These are phyloP conservation scores for Trichogramma dendrolimi DNA, from an alignment of 2,888 invertebrate species.

Conservation along the genomic window DNA sequence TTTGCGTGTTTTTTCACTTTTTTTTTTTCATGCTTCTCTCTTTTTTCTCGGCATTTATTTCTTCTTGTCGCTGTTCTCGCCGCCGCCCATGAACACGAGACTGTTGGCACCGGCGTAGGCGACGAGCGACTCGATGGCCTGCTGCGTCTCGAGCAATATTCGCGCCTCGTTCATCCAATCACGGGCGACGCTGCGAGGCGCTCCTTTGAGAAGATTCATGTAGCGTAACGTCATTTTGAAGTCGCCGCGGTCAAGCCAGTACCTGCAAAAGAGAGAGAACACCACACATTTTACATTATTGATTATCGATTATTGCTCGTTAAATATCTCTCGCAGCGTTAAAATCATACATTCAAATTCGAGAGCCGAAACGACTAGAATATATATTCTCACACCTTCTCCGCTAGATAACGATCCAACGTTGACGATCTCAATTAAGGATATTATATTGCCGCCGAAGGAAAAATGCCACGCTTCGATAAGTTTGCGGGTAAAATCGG, in stretches of 20 bases:
- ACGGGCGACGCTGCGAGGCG: slow-evolving; percentile 74
- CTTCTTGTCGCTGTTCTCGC: slow-evolving; percentile 35
- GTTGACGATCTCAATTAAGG: neutral
- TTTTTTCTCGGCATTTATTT: neutral
- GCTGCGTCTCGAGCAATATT: slow-evolving; percentile 80
- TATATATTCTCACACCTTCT: no score
- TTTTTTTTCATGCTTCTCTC: neutral
- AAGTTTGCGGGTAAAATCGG: neutral
- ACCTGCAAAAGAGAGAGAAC: slow-evolving; percentile 55
- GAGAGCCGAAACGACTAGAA: no score
- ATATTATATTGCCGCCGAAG: neutral
- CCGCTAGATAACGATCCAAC: no score
- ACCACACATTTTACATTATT: neutral
- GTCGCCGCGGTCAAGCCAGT: slow-evolving; percentile 85
- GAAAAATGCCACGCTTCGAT: no score
- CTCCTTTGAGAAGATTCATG: slow-evolving; percentile 84
- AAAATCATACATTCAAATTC: no score
- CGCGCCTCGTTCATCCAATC: slow-evolving; percentile 86
- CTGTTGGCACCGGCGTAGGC: slow-evolving; percentile 83
- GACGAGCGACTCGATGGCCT: slow-evolving; percentile 83
- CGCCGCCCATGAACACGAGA: slow-evolving; percentile 54
- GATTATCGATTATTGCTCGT: neutral
- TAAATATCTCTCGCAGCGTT: neutral
- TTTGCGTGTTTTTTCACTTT: neutral
- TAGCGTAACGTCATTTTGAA: slow-evolving; percentile 80